phyloP scores from a whole-genome alignment of 2,888 invertebrate species.

The Caenorhabditis doughertyi region DNA sequence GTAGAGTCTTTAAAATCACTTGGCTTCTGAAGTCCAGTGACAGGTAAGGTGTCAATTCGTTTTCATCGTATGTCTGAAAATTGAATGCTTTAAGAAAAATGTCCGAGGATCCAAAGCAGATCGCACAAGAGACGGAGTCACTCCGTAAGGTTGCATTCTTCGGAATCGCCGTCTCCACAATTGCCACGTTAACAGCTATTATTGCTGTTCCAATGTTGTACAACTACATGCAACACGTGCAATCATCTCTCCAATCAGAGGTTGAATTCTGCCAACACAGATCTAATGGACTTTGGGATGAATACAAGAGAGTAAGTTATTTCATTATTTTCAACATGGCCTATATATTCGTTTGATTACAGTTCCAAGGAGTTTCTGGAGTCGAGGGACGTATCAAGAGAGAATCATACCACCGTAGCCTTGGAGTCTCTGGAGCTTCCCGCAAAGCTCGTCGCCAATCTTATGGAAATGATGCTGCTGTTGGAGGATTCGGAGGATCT shows the following conservation, averaged over 20 bases:
- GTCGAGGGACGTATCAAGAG: constrained; percentile 68
- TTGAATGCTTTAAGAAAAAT: constrained; percentile 16
- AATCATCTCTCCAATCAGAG: constrained; percentile 73
- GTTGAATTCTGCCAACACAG: constrained; percentile 74
- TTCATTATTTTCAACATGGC: not conserved
- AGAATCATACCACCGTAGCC: constrained; percentile 56
- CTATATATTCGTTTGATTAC: constrained; percentile 1
- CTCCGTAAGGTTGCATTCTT: constrained; percentile 71
- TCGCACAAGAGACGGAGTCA: constrained; percentile 67
- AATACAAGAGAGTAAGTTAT: constrained; percentile 68
- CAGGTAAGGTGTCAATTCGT: constrained; percentile 42
- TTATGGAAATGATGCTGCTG: constrained; percentile 63
- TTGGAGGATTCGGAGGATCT: constrained; percentile 64
- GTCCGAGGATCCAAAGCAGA: constrained; percentile 67
- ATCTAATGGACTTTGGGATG: constrained; percentile 74
- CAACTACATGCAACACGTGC: constrained; percentile 77
- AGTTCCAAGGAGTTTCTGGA: constrained; percentile 64
- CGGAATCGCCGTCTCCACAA: constrained; percentile 75
- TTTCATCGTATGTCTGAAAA: not conserved
- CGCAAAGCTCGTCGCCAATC: constrained; percentile 58
- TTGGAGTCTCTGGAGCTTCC: constrained; percentile 59
- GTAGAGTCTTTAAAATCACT: constrained; percentile 35
- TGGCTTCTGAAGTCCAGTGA: constrained; percentile 60
- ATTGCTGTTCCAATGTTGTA: constrained; percentile 76
- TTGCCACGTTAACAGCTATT: constrained; percentile 75